Conservation (phyloP, 2,113 vertebrate species). For the Bungarus multicinctus region DNA sequence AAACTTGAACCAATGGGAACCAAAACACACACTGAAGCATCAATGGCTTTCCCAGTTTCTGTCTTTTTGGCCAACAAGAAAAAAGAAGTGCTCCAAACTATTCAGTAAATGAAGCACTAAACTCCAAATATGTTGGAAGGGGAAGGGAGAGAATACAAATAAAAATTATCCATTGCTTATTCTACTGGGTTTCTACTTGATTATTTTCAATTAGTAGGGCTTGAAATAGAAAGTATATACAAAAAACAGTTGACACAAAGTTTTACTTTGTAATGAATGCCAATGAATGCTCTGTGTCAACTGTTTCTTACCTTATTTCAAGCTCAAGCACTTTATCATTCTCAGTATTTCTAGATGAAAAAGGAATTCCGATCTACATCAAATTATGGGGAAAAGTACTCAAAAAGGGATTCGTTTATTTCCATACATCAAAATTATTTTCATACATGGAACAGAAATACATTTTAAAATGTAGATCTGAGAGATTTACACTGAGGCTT, state of each 20-base stretch:
- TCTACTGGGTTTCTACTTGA: not conserved
- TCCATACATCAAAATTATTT: not conserved
- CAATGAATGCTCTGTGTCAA: not conserved
- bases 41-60: not conserved
- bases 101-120: not conserved
- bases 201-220: not conserved
- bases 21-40: not conserved
- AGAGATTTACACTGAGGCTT: not conserved
- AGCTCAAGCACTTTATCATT: not conserved
- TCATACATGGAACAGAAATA: not conserved
- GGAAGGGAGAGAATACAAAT: not conserved
- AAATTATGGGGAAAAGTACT: not conserved
- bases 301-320: not conserved
- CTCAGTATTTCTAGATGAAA: not conserved
- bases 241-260: not conserved
- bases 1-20: constrained; percentile 8
- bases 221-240: not conserved
- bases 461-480: not conserved
- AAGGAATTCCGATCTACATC: not conserved
- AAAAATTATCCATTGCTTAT: not conserved
- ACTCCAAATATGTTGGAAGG: not conserved
- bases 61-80: not conserved
- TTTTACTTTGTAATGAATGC: not conserved
- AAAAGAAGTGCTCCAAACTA: not conserved
- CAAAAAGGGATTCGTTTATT: not conserved